phyloP scores from a whole-genome alignment of 2,113 vertebrate genomes.

The Epinephelus fuscoguttatus region DNA sequence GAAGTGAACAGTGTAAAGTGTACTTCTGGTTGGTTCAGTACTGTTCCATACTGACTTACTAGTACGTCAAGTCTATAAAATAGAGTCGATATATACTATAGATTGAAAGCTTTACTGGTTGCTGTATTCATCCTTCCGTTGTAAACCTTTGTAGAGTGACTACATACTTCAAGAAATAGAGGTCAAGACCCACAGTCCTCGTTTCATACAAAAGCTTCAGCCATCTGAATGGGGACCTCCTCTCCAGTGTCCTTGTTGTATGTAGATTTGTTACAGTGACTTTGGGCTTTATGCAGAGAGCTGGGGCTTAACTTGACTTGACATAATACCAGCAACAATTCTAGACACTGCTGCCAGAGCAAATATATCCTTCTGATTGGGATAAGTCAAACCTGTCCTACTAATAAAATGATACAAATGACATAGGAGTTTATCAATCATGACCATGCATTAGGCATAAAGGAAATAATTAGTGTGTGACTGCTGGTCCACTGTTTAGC shows the following conservation, averaged over 20 bases:
- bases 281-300: not conserved
- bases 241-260: not conserved
- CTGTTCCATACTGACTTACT: too few relatives aligned
- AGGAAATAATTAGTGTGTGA: not conserved
- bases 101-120: not conserved
- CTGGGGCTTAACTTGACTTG: not conserved
- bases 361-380: not conserved
- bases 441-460: too few relatives aligned
- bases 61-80: not conserved
- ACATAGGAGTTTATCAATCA: slow-evolving; percentile 1
- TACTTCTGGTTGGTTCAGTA: not conserved
- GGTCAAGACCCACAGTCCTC: not conserved
- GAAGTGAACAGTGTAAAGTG: not conserved
- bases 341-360: not conserved
- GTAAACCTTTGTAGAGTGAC: not conserved
- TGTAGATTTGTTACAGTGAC: not conserved
- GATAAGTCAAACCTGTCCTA: not conserved
- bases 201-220: not conserved
- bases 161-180: not conserved
- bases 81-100: not conserved
- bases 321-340: not conserved
- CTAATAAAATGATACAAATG: not conserved
- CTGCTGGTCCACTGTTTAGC: too few relatives aligned
- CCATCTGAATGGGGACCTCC: not conserved
- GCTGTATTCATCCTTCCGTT: not conserved